Evolutionary conservation across 30 jellyfish, hydroid and myxozoan species (phyloP).

Genomic region (Mastigias papua): DNA sequence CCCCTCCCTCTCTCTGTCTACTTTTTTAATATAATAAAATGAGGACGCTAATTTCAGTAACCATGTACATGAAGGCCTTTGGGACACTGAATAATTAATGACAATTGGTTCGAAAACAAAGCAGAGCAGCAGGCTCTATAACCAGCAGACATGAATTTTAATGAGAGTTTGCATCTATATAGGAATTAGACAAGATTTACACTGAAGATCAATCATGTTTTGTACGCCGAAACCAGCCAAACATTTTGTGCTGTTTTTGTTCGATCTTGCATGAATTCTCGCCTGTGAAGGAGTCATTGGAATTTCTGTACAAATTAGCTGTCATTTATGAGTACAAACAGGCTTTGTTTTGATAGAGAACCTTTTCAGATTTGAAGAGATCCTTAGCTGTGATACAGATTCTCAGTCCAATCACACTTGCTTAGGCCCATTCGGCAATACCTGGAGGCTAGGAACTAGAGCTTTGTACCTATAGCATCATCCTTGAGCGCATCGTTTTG

Average conservation of each 20-base stretch:
- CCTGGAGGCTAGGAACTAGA: background rate
- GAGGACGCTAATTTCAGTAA: background rate
- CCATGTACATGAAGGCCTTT: background rate
- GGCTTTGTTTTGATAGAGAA: background rate
- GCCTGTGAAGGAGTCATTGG: background rate
- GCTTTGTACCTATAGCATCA: background rate
- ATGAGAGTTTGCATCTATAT: constrained; percentile 22
- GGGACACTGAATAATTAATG: constrained; percentile 29
- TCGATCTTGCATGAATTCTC: background rate
- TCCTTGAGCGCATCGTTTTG: background rate
- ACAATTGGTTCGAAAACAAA: background rate
- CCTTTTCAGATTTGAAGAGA: constrained; percentile 1
- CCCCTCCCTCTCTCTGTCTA: no score
- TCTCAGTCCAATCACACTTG: background rate
- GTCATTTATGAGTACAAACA: background rate
- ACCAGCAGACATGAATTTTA: constrained; percentile 39
- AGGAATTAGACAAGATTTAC: constrained; percentile 24
- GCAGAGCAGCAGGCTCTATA: constrained; percentile 44
- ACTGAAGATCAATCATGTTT: constrained; percentile 1
- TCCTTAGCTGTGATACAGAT: background rate
- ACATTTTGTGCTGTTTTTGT: background rate
- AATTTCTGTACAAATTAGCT: background rate
- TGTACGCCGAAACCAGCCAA: background rate
- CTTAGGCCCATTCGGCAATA: constrained; percentile 15
- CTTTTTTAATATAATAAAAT: background rate